These are phyloP conservation scores for Echinops telfairi DNA, from an alignment of 2,113 vertebrate species.

Conservation along the genomic window DNA sequence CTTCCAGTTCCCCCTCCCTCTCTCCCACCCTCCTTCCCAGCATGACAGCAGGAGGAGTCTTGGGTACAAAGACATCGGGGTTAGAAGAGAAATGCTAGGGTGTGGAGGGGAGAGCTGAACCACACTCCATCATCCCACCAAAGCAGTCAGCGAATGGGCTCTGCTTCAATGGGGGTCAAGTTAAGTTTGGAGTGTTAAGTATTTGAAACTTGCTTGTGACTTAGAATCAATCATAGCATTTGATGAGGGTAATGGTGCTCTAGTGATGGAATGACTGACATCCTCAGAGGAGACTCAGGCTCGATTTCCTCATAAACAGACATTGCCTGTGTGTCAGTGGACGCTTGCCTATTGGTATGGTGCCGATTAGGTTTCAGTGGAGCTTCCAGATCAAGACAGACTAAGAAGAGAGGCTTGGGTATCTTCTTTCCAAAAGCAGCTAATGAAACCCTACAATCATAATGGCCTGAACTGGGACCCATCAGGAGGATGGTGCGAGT, in stretches of 20 bases:
- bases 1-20: neutral
- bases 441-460: neutral
- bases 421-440: neutral
- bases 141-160: no score
- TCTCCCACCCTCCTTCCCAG: neutral
- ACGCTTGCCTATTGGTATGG: neutral
- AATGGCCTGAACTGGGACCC: neutral
- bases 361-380: neutral
- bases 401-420: neutral
- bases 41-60: no score
- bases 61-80: rapidly evolving
- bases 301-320: neutral
- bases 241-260: neutral
- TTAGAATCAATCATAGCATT: neutral
- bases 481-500: neutral
- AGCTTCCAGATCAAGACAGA: neutral
- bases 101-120: neutral
- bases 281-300: neutral
- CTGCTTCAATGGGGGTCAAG: no score
- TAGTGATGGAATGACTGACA: neutral
- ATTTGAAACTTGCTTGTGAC: neutral
- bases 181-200: neutral
- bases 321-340: no score
- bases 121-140: neutral
- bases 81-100: neutral